Conservation (phyloP, 2,888 invertebrate species). For the Ennomos quercinarius region DNA sequence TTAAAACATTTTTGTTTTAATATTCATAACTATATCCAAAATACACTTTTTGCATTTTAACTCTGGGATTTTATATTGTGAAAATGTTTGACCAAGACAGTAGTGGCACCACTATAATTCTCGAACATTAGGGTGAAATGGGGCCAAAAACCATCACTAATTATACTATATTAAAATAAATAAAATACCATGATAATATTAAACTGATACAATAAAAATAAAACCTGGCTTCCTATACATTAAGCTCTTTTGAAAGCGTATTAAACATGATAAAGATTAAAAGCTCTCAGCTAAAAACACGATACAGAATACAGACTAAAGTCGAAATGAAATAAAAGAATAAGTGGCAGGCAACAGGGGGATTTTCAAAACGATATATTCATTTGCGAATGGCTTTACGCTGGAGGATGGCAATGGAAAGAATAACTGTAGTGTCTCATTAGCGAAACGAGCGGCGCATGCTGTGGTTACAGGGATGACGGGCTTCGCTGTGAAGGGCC, state of each 20-base stretch:
- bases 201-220: too few species aligned
- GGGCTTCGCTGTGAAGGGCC: slow-evolving; percentile 47
- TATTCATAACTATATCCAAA: too few species aligned
- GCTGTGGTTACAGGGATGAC: slow-evolving; percentile 48
- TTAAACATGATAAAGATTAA: slow-evolving; percentile 5
- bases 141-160: too few species aligned
- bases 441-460: slow-evolving; percentile 60
- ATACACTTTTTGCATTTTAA: too few species aligned
- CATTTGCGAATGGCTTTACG: slow-evolving; percentile 33
- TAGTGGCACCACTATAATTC: too few species aligned
- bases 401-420: slow-evolving; percentile 49
- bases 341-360: slow-evolving; percentile 16
- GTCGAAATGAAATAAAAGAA: slow-evolving; percentile 15
- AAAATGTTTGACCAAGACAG: too few species aligned
- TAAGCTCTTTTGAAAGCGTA: not conserved
- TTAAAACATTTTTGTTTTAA: too few species aligned
- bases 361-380: slow-evolving; percentile 27
- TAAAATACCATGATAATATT: too few species aligned
- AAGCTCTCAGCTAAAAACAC: not conserved
- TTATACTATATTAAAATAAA: too few species aligned
- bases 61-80: too few species aligned
- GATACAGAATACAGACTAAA: not conserved
- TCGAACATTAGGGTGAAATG: too few species aligned
- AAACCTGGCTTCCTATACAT: too few species aligned
- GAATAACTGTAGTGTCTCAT: slow-evolving; percentile 62